Percentiles rank a stretch among this genome's conserved stretches.
Conservation (phyloP, 1,140 invertebrate species). For the Anadara kagoshimensis region DNA sequence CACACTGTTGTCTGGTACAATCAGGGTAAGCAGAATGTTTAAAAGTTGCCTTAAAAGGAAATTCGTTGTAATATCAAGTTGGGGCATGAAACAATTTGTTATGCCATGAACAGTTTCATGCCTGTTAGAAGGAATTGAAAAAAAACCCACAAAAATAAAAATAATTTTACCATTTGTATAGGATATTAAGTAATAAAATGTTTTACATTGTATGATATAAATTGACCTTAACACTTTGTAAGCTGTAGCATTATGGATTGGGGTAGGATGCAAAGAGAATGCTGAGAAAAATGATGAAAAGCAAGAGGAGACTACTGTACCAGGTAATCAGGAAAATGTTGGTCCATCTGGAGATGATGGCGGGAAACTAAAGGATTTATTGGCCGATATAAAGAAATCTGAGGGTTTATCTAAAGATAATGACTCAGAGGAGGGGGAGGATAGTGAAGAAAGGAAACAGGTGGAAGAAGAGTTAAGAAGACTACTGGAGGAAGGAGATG, state of each 20-base stretch:
- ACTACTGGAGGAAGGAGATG: conserved; percentile 9
- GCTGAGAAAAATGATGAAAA: not conserved
- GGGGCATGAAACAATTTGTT: too few species aligned
- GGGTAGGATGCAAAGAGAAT: not conserved
- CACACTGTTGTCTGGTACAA: too few species aligned
- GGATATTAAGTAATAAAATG: too few species aligned
- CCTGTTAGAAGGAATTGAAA: too few species aligned
- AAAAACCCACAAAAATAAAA: too few species aligned
- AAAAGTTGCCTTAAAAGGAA: too few species aligned
- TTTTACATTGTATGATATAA: not conserved
- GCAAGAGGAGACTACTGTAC: not conserved
- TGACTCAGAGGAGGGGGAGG: conserved; percentile 14
- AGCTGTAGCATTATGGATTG: conserved; percentile 58
- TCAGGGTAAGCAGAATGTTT: too few species aligned
- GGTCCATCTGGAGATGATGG: conserved; percentile 21
- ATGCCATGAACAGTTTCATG: too few species aligned
- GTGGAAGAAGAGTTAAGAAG: conserved; percentile 12
- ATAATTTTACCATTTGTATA: too few species aligned
- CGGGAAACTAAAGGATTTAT: conserved; percentile 12
- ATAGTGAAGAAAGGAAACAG: conserved; percentile 28
- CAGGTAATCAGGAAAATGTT: conserved; percentile 19
- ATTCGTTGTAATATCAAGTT: too few species aligned
- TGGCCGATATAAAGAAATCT: conserved; percentile 13
- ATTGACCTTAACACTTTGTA: conserved; percentile 28
- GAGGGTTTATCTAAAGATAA: conserved; percentile 14